phyloP scores from a whole-genome alignment of 2,888 invertebrate species.

The Euzophera pinguis region DNA sequence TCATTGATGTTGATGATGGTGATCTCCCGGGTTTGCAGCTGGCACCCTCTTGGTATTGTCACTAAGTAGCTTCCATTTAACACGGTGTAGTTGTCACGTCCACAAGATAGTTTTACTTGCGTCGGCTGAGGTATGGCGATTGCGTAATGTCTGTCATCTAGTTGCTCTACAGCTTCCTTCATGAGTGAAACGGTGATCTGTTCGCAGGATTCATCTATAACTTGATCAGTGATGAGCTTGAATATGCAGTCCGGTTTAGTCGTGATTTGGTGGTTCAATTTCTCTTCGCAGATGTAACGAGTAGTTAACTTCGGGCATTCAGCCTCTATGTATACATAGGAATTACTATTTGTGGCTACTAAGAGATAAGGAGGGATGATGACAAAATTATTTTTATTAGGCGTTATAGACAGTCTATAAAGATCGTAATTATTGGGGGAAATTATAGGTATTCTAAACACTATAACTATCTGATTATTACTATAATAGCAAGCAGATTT shows the following conservation, averaged over 20 bases:
- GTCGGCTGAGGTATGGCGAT: slow-evolving; percentile 9
- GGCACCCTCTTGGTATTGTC: slow-evolving; percentile 7
- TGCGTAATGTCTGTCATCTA: slow-evolving; percentile 12
- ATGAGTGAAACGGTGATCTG: slow-evolving; percentile 1
- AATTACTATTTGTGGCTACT: not conserved
- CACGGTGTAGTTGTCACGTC: not conserved
- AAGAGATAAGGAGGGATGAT: not conserved
- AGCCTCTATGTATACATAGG: not conserved
- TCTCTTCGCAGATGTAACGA: slow-evolving; percentile 1
- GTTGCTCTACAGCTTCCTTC: slow-evolving; percentile 11
- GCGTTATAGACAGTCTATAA: slow-evolving; percentile 18
- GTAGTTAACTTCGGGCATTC: not conserved
- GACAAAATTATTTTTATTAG: not conserved
- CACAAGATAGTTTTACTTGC: slow-evolving; percentile 7
- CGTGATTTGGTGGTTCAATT: not conserved
- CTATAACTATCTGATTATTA: slow-evolving; percentile 18
- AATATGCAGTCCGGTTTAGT: slow-evolving; percentile 8
- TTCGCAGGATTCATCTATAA: slow-evolving; percentile 9
- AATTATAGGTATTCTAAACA: slow-evolving; percentile 15
- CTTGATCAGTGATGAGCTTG: slow-evolving; percentile 6
- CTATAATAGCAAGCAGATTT: slow-evolving; percentile 14
- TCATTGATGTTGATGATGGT: slow-evolving; percentile 10
- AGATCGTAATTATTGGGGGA: slow-evolving; percentile 8
- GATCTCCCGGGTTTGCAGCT: slow-evolving; percentile 8
- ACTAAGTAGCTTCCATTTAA: slow-evolving; percentile 12